Evolutionary conservation across 92 coral and sea anemone species (phyloP).

Genomic region (Epizoanthus scotinus): DNA sequence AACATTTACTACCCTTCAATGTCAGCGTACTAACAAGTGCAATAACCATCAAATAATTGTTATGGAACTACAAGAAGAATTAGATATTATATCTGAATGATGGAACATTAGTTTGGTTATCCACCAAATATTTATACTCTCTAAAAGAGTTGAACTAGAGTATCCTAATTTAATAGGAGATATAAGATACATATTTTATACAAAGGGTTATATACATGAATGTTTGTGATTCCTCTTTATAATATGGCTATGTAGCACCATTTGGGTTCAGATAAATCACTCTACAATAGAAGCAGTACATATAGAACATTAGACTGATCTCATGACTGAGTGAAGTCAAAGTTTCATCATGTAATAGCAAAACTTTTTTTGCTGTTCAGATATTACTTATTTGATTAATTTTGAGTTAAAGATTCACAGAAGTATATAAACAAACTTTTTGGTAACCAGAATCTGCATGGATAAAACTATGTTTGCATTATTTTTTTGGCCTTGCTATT

Average conservation of each 20-base stretch:
- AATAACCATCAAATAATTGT: background rate
- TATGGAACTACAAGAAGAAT: background rate
- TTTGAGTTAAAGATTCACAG: background rate
- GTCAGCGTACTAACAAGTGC: constrained; percentile 26
- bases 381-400: background rate
- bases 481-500: too few relatives aligned
- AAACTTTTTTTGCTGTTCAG: background rate
- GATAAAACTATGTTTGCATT: too few relatives aligned
- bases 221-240: background rate
- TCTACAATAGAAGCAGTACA: background rate
- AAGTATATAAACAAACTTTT: too few relatives aligned
- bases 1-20: constrained; percentile 35
- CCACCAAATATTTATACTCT: constrained; percentile 12
- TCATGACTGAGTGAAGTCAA: background rate
- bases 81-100: background rate
- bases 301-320: background rate
- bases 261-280: background rate
- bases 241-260: background rate
- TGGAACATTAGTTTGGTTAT: background rate
- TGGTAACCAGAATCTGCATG: too few relatives aligned
- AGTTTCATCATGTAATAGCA: background rate
- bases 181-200: background rate
- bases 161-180: constrained; percentile 22
- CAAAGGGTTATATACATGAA: background rate
- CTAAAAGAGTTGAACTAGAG: background rate